These are phyloP conservation scores for Megamerina dolium DNA, from an alignment of 2,888 invertebrate genomes.

Conservation along the genomic window DNA sequence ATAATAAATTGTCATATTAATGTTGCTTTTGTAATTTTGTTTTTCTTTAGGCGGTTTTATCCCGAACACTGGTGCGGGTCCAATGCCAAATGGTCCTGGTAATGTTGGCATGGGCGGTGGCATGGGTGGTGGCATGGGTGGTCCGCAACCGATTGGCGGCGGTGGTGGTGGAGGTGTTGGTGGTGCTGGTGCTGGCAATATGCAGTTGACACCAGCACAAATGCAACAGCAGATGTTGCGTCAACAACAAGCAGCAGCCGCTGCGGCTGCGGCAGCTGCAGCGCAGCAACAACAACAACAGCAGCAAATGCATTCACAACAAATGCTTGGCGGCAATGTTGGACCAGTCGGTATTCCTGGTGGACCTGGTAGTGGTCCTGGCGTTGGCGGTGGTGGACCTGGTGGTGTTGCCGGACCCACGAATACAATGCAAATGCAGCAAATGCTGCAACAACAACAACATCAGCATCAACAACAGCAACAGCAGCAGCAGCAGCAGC, in stretches of 20 bases:
- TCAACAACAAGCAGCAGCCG: conserved; percentile 49
- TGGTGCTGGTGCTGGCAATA: conserved; percentile 39
- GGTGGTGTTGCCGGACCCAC: too few species aligned
- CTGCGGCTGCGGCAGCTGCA: conserved; percentile 28
- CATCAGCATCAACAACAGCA: conserved; percentile 38
- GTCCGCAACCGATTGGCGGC: conserved; percentile 23
- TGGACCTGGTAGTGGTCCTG: conserved; percentile 30
- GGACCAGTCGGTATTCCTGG: conserved; percentile 19
- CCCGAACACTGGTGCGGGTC: conserved; percentile 36
- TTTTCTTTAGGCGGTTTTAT: conserved; percentile 43
- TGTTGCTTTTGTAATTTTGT: too few species aligned
- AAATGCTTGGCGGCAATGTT: conserved; percentile 38
- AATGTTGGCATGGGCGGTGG: conserved; percentile 13
- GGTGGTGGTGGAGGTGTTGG: conserved; percentile 28
- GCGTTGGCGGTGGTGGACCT: conserved; percentile 22
- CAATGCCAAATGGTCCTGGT: conserved; percentile 25
- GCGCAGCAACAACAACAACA: conserved; percentile 48
- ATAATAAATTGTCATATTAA: neutral
- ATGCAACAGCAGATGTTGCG: conserved; percentile 53
- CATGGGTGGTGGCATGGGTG: too few species aligned
- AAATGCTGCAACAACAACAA: conserved; percentile 40
- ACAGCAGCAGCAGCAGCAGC: conserved; percentile 31
- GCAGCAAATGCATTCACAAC: conserved; percentile 30
- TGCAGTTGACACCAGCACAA: conserved; percentile 50
- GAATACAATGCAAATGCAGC: conserved; percentile 42